Conservation (phyloP, 1,140 invertebrate genomes). For the Mycetomoellerius zeteki region DNA sequence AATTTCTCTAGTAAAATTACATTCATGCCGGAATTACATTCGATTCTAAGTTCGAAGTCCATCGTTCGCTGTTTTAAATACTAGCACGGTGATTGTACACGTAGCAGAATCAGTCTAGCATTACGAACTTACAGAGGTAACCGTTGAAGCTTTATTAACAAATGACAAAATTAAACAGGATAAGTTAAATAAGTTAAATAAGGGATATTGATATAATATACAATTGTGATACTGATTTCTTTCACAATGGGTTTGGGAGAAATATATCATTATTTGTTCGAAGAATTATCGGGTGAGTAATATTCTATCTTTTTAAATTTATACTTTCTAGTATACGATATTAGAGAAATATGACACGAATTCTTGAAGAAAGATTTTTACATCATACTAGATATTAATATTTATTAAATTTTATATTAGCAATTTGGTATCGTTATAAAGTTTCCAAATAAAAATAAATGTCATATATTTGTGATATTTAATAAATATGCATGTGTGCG, state of each 20-base stretch:
- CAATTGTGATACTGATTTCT: neutral
- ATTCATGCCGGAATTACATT: neutral
- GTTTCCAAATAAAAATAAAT: neutral
- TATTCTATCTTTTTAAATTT: neutral
- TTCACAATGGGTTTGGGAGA: neutral
- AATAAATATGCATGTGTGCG: neutral
- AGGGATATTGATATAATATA: neutral
- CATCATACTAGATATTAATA: neutral
- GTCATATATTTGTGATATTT: neutral
- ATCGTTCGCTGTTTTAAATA: neutral
- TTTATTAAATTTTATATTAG: neutral
- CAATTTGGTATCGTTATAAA: neutral
- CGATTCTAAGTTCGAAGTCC: neutral
- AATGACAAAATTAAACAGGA: neutral
- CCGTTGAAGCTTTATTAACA: neutral
- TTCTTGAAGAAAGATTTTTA: neutral
- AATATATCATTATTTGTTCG: neutral
- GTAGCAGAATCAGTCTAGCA: neutral
- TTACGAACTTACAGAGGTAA: neutral
- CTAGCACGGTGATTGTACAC: neutral
- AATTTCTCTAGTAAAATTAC: neutral
- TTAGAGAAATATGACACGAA: neutral
- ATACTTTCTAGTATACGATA: neutral
- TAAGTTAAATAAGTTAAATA: neutral
- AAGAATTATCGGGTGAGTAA: neutral